These are phyloP conservation scores for Phenganax subtilis DNA, from an alignment of 92 coral and sea anemone genomes.

Conservation along the genomic window DNA sequence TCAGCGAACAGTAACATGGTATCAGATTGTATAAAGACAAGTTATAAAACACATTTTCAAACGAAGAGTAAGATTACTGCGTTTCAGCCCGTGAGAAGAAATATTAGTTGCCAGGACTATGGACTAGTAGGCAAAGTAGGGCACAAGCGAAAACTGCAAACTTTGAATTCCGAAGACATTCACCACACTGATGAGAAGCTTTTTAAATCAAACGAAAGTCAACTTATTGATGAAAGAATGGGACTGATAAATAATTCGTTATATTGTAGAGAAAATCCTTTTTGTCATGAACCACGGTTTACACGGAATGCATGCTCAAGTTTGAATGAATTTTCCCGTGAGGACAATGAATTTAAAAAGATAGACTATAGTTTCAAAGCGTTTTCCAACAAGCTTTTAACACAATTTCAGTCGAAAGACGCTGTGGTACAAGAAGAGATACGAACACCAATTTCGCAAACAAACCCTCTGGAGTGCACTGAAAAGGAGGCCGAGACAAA, in stretches of 20 bases:
- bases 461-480: background rate
- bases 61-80: background rate
- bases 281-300: background rate
- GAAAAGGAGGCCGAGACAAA: background rate
- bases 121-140: background rate
- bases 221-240: background rate
- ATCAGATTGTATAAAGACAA: background rate
- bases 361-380: background rate
- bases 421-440: background rate
- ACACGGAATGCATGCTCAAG: background rate
- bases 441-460: background rate
- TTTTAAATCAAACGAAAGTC: constrained; percentile 1
- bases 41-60: background rate
- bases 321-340: background rate
- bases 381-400: background rate
- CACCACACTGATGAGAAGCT: background rate
- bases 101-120: background rate
- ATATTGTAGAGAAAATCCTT: background rate
- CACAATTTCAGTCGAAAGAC: background rate
- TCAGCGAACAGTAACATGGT: background rate
- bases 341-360: background rate
- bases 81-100: background rate
- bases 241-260: background rate
- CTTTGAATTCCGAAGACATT: background rate
- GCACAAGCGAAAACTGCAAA: background rate